phyloP scores from a whole-genome alignment of 2,113 vertebrate genomes.

The Gymnobelideus leadbeateri region DNA sequence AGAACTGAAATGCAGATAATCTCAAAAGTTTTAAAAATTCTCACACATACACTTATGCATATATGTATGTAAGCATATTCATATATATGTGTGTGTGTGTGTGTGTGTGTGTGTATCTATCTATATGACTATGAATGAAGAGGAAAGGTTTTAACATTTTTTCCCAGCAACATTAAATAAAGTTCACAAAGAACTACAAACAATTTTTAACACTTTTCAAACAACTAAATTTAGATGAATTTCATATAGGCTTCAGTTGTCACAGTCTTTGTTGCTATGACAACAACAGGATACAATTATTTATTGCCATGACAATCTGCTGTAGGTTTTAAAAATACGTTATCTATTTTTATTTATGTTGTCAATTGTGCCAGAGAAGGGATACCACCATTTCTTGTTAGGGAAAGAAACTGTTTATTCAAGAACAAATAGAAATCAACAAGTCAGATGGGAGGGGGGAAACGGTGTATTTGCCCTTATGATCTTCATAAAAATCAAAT shows the following conservation, averaged over 20 bases:
- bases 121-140: conserved; percentile 67
- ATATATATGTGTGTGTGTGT: not conserved
- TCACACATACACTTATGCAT: not conserved
- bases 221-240: conserved; percentile 86
- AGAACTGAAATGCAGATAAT: not conserved
- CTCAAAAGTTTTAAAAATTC: conserved; percentile 1
- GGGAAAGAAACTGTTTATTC: conserved; percentile 54
- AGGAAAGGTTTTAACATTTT: conserved; percentile 51
- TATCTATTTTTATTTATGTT: conserved; percentile 88
- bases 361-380: conserved; percentile 80
- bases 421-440: conserved; percentile 49
- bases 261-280: conserved; percentile 86
- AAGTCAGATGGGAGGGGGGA: conserved; percentile 17
- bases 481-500: not conserved
- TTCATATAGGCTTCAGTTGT: conserved; percentile 82
- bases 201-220: conserved; percentile 83
- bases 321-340: conserved; percentile 86
- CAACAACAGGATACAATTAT: conserved; percentile 88
- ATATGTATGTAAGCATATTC: not conserved
- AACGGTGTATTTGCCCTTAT: not conserved
- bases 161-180: conserved; percentile 64
- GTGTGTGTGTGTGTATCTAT: not conserved
- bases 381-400: conserved; percentile 74
- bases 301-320: conserved; percentile 87
- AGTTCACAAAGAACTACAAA: conserved; percentile 78